Evolutionary conservation across 2,888 invertebrate species (phyloP).

Genomic region (Kryphioiulus occultus): DNA sequence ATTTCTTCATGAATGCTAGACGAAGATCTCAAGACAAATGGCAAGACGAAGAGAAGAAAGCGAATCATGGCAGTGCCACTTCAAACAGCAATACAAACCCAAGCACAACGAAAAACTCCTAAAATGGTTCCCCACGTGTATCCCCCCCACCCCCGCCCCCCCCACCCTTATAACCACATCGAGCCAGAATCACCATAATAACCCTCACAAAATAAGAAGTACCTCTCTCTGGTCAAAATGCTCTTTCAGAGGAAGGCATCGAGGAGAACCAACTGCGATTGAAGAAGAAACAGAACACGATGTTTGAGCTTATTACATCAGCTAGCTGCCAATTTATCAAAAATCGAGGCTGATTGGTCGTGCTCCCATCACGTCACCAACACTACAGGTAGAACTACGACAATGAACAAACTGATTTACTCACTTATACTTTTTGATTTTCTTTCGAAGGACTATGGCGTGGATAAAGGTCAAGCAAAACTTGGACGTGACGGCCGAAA

Average conservation of each 20-base stretch:
- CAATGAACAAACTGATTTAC: background rate
- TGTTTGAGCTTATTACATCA: background rate
- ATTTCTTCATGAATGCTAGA: conserved; percentile 99
- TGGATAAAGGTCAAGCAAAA: too few species aligned
- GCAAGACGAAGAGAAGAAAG: conserved; percentile 77
- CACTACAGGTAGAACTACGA: background rate
- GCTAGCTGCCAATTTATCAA: background rate
- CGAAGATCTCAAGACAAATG: conserved; percentile 90
- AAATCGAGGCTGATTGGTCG: background rate
- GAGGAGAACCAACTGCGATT: conserved; percentile 12
- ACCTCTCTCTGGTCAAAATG: conserved; percentile 41
- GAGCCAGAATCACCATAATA: conserved; percentile 18
- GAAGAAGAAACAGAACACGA: background rate
- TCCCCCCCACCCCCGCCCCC: background rate
- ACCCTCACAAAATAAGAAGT: background rate
- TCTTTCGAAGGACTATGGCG: too few species aligned
- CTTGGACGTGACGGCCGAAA: too few species aligned
- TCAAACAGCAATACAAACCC: conserved; percentile 51
- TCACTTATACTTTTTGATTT: too few species aligned
- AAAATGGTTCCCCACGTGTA: conserved; percentile 17
- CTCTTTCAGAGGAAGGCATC: conserved; percentile 26
- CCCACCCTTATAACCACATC: conserved; percentile 41
- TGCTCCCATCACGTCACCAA: background rate
- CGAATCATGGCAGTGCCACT: conserved; percentile 51
- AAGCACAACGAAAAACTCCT: conserved; percentile 47